Evolutionary conservation across 2,888 invertebrate species (phyloP), one percentile per base, ranked within the genome.

Genomic region (Agrenia bidenticulata): DNA sequence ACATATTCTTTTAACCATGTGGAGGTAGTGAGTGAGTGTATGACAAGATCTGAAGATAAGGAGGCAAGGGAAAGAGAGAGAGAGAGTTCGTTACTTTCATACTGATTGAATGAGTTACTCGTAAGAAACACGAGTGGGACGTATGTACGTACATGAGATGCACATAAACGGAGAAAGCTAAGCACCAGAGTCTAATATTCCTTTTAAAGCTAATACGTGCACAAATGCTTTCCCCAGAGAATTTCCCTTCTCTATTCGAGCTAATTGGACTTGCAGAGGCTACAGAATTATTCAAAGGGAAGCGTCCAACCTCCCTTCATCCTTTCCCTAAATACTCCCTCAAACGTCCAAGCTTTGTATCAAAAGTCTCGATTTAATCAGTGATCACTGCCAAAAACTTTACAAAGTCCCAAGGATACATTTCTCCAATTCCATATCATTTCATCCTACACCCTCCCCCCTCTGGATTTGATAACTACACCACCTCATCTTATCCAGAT

Each of bases 241-340:
- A 66, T 67, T 65, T 61, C 27, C 58, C 55, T 63, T 70, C 57
- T 65, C 66, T 68, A 56, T 69, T 67, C 64, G 41, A 66, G 59
- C 73, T 73, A 73, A 73, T 73, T 73, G 69, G 69, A 67, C 69
- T 66, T 59, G 60, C 55, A 72, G 72, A 61, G 61, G 66, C 70
- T 70, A 64, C 66, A 68, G 67, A 70, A 73, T 73, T 70, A 70
- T 70, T 68, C 70, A 70, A 58, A 70, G 56, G 60, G 61, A 24
- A 61, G 41, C 2, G 11, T 23, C 21, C 19, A 27, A 23, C 39
- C 41, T 17, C 19, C 11, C 24, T 19, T 5, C 19, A 5, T n/a
- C 19, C 45, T 45, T 45, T 15, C 15, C 4, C 45, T 45, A 45
- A 45, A 45, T 45, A 45, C 45, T 50, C 49, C 24, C 49, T 27